These are phyloP conservation scores for Pseudanteris insignis DNA, from an alignment of 2,888 invertebrate genomes.

Conservation along the genomic window DNA sequence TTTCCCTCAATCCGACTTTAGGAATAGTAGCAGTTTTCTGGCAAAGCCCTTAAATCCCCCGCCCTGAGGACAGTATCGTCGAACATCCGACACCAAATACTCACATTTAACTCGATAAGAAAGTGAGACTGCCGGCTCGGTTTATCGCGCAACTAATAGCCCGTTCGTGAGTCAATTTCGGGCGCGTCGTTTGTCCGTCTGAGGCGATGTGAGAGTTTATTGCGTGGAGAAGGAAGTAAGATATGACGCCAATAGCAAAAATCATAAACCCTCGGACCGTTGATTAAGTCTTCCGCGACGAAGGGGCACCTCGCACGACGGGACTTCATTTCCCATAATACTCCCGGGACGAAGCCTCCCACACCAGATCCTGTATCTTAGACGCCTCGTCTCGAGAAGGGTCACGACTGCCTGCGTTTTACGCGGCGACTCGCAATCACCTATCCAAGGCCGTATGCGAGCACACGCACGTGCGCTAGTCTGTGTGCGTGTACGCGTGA, in stretches of 20 bases:
- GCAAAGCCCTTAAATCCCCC: too few species aligned
- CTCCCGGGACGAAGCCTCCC: slow-evolving; percentile 49
- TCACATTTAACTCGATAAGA: slow-evolving; percentile 15
- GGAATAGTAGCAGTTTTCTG: too few species aligned
- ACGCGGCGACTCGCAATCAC: slow-evolving; percentile 24
- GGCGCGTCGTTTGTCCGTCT: slow-evolving; percentile 25
- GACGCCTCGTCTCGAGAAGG: slow-evolving; percentile 26
- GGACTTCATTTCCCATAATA: slow-evolving; percentile 58
- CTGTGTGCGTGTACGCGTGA: too few species aligned
- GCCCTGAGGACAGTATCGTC: too few species aligned
- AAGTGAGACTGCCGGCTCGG: slow-evolving; percentile 7
- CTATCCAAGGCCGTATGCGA: slow-evolving; percentile 15
- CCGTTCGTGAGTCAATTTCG: slow-evolving; percentile 37
- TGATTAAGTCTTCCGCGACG: slow-evolving; percentile 62
- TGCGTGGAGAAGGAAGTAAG: slow-evolving; percentile 42
- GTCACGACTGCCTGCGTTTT: slow-evolving; percentile 37
- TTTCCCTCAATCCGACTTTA: too few species aligned
- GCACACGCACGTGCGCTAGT: too few species aligned
- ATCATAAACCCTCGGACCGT: slow-evolving; percentile 67
- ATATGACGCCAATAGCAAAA: slow-evolving; percentile 66
- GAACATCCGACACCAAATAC: slow-evolving; percentile 12
- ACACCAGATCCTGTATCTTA: slow-evolving; percentile 21
- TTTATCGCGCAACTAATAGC: slow-evolving; percentile 29
- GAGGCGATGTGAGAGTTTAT: slow-evolving; percentile 16
- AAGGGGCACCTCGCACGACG: slow-evolving; percentile 49